Evolutionary conservation across 2,797 vertebrate species (phyloP), one percentile per base, ranked within the genome.

Genomic region (Sternotherus odoratus): DNA sequence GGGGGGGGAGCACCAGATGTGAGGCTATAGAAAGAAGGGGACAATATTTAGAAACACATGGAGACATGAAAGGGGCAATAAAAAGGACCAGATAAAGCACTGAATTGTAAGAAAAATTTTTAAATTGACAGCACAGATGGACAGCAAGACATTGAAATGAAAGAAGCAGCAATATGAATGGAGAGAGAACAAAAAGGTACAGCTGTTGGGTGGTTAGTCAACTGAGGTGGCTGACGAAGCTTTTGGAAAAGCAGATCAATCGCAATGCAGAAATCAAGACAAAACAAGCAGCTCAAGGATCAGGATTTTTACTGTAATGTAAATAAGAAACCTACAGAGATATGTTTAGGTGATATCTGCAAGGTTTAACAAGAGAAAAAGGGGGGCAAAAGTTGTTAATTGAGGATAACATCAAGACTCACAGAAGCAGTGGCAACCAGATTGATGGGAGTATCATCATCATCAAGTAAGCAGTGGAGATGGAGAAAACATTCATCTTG

Each of bases 191-290:
- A 56, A 95, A 83, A 39, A 87, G 10, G 23, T 33, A 83, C 43
- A 63, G 15, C n/a, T 87, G 92, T 5, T n/a, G 26, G 79, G 43
- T 19, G 53, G 60, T 33, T 84, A 92, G 66, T 46, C 21, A 89
- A 82, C 83, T 85, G 93, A 92, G 39, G 6, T 85, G 77, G 79
- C 74, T 6, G 85, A 90, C 33, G n/a, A 88, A 39, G 30, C 77
- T 49, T 92, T 88, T 90, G 95, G 93, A 96, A 94, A 93, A 95
- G 90, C 11, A 17, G 13, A 75, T 93, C 74, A 79, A 69, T 43
- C 53, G 90, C 23, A 49, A 91, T 79, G 87, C 7, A 90, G 94
- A 95, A 96, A 95, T 83, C 93, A 97, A 97, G 96, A 96, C 96
- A 87, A 36, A 95, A 95, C 0, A 28, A 74, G 5, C 78, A 97